Evolutionary conservation across 2,888 invertebrate genomes (phyloP).

Genomic region (Venusia cambrica): DNA sequence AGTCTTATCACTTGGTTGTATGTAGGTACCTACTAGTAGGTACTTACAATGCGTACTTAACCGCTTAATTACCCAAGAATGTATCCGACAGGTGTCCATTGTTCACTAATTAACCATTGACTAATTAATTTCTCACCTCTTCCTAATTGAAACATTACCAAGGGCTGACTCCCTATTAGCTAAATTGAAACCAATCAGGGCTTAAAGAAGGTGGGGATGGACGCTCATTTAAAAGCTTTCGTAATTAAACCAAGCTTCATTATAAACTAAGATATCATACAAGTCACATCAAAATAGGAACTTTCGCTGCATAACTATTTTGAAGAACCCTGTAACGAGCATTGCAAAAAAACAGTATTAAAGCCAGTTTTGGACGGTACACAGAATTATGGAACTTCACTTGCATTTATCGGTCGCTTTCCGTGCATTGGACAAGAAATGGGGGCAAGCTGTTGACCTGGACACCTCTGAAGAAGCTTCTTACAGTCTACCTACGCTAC

Average conservation of each 20-base stretch:
- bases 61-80: too few relatives aligned
- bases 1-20: too few relatives aligned
- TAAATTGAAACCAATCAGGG: conserved; percentile 18
- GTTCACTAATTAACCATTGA: conserved; percentile 18
- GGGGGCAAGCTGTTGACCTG: conserved; percentile 53
- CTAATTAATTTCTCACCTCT: conserved; percentile 20
- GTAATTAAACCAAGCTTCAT: conserved; percentile 9
- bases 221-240: conserved; percentile 7
- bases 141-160: conserved; percentile 16
- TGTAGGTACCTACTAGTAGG: too few relatives aligned
- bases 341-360: too few relatives aligned
- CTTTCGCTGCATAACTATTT: too few relatives aligned
- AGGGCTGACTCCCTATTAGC: conserved; percentile 15
- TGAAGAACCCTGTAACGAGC: too few relatives aligned
- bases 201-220: conserved; percentile 11
- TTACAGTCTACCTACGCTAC: conserved; percentile 33
- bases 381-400: conserved; percentile 54
- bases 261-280: conserved; percentile 6
- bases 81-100: too few relatives aligned
- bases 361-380: too few relatives aligned
- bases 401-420: conserved; percentile 53
- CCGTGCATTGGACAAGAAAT: conserved; percentile 53
- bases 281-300: conserved; percentile 8
- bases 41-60: neutral
- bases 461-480: conserved; percentile 36